Evolutionary conservation across 2,113 vertebrate genomes (phyloP).

Genomic region (Pterophyllum scalare): DNA sequence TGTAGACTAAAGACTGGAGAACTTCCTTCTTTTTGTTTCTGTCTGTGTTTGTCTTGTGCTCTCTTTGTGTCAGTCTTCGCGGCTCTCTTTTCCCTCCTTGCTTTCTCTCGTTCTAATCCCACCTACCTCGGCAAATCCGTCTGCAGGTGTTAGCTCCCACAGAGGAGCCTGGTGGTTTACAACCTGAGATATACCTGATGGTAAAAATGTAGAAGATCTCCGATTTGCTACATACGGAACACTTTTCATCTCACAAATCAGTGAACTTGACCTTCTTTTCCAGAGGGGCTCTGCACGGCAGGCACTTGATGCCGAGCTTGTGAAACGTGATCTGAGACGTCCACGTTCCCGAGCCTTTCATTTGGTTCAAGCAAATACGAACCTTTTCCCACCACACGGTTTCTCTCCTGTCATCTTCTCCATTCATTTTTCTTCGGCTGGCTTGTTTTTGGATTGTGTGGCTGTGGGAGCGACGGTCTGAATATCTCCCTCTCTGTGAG

Average conservation of each 20-base stretch:
- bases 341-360: conserved; percentile 41
- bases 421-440: conserved; percentile 36
- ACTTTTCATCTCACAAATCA: background rate
- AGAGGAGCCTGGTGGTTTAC: conserved; percentile 3
- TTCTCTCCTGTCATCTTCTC: conserved; percentile 61
- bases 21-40: conserved; percentile 76
- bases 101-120: conserved; percentile 50
- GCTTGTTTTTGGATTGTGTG: conserved; percentile 54
- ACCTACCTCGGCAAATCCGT: conserved; percentile 43
- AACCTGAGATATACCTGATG: conserved; percentile 27
- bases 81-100: conserved; percentile 22
- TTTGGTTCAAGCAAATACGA: conserved; percentile 49
- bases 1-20: conserved; percentile 70
- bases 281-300: conserved; percentile 23
- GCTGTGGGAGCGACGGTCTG: conserved; percentile 58
- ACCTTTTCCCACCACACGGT: conserved; percentile 38
- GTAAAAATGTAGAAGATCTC: conserved; percentile 20
- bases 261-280: background rate
- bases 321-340: conserved; percentile 23
- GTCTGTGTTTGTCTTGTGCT: conserved; percentile 68
- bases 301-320: conserved; percentile 36
- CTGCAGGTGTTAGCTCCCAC: conserved; percentile 51
- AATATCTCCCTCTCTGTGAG: conserved; percentile 46
- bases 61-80: conserved; percentile 58
- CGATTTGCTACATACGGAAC: conserved; percentile 25